phyloP scores from a whole-genome alignment of 2,888 invertebrate genomes.

The Ectropis crepuscularia region DNA sequence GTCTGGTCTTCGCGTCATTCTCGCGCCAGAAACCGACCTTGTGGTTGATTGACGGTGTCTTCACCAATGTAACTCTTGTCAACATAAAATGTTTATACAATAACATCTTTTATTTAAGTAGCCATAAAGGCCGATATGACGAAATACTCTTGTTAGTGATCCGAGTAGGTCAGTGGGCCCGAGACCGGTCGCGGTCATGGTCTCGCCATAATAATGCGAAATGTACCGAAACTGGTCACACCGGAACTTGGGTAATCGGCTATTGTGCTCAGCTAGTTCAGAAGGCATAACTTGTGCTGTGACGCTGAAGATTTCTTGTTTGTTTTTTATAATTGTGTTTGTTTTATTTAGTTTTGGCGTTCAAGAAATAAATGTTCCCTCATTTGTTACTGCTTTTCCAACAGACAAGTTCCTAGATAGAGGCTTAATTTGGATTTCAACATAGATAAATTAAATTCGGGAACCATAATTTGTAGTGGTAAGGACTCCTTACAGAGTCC shows the following conservation, averaged over 20 bases:
- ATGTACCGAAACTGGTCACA: conserved; percentile 41
- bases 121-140: background rate
- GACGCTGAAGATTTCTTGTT: background rate
- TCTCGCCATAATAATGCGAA: conserved; percentile 47
- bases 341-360: background rate
- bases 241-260: conserved; percentile 19
- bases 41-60: no score
- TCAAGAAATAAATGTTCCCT: no score
- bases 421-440: no score
- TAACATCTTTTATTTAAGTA: background rate
- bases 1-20: no score
- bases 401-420: no score
- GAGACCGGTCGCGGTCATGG: conserved; percentile 61
- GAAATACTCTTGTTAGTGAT: conserved; percentile 42
- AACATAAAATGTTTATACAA: no score
- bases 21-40: no score
- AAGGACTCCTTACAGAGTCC: no score
- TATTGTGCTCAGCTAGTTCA: conserved; percentile 5
- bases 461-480: no score
- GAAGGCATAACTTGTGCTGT: background rate
- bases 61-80: no score
- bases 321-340: background rate
- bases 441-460: no score
- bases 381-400: no score
- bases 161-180: conserved; percentile 51